Evolutionary conservation across 1,140 invertebrate genomes (phyloP).

Genomic region (Musca domestica): DNA sequence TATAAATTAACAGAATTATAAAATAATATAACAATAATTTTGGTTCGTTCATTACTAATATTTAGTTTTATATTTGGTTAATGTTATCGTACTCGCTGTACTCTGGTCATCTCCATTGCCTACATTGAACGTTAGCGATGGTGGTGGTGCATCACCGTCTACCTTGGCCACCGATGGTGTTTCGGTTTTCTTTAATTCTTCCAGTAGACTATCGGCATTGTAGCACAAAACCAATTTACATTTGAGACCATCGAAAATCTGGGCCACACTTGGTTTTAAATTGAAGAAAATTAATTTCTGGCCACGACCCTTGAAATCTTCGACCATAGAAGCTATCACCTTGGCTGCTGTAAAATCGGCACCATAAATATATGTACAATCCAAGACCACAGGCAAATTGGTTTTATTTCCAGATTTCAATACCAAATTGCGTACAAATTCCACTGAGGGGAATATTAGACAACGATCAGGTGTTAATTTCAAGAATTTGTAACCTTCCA

Average conservation of each 20-base stretch:
- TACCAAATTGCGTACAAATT: conserved; percentile 78
- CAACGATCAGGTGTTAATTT: conserved; percentile 81
- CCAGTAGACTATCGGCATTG: conserved; percentile 67
- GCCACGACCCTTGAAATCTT: conserved; percentile 68
- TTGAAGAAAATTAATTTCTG: conserved; percentile 79
- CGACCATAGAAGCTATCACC: conserved; percentile 67
- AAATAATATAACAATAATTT: not conserved
- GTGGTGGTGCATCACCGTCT: not conserved
- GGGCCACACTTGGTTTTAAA: conserved; percentile 75
- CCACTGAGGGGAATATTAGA: conserved; percentile 84
- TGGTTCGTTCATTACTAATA: not conserved
- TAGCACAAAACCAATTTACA: conserved; percentile 72
- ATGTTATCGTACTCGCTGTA: conserved; percentile 10
- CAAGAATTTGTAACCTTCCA: conserved; percentile 67
- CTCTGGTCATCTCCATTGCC: not conserved
- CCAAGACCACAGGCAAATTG: conserved; percentile 74
- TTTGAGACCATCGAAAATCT: conserved; percentile 73
- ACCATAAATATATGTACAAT: conserved; percentile 79
- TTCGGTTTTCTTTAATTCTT: conserved; percentile 54
- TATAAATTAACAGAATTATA: too few relatives aligned
- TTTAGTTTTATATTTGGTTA: conserved; percentile 6
- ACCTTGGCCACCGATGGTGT: too few relatives aligned
- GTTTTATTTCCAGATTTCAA: conserved; percentile 70
- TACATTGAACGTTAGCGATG: not conserved
- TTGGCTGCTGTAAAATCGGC: conserved; percentile 80